Conservation (phyloP, 2,113 vertebrate genomes). For the Cyprinus carpio region DNA sequence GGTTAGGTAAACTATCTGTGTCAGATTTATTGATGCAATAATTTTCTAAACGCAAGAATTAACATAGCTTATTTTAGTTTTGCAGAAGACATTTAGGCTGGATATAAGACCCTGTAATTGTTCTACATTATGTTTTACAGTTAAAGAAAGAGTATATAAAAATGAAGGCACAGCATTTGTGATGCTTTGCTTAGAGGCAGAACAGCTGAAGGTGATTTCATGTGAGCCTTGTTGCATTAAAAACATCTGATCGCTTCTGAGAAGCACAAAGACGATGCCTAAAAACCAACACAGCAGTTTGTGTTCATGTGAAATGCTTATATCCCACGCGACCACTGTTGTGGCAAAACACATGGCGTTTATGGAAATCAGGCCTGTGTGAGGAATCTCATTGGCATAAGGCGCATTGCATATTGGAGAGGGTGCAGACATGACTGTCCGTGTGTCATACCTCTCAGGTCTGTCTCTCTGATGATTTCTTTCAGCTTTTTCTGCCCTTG, state of each 20-base stretch:
- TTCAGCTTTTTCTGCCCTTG: conserved; percentile 14
- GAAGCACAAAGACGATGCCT: conserved; percentile 22
- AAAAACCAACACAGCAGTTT: conserved; percentile 24
- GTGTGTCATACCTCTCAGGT: conserved; percentile 1
- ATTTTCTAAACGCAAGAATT: background rate
- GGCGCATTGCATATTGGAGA: background rate
- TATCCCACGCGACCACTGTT: background rate
- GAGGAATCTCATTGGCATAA: conserved; percentile 22
- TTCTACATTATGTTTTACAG: background rate
- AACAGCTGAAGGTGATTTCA: conserved; percentile 24
- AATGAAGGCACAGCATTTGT: background rate
- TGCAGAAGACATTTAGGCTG: background rate
- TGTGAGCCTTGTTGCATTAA: conserved; percentile 12
- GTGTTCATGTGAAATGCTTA: background rate
- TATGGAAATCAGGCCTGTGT: background rate
- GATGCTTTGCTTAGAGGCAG: background rate
- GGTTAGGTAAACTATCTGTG: background rate
- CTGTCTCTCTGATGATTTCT: conserved; percentile 15
- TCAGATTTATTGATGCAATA: background rate
- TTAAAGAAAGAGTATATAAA: background rate
- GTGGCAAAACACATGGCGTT: conserved; percentile 13
- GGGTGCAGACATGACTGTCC: background rate
- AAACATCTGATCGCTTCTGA: conserved; percentile 31
- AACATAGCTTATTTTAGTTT: conserved; percentile 23
- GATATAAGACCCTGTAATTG: conserved; percentile 13